A percentile compares a stretch with the other conserved stretches of the same genome.
Conservation (phyloP, 2,888 invertebrate species). For the Oligia strigilis region DNA sequence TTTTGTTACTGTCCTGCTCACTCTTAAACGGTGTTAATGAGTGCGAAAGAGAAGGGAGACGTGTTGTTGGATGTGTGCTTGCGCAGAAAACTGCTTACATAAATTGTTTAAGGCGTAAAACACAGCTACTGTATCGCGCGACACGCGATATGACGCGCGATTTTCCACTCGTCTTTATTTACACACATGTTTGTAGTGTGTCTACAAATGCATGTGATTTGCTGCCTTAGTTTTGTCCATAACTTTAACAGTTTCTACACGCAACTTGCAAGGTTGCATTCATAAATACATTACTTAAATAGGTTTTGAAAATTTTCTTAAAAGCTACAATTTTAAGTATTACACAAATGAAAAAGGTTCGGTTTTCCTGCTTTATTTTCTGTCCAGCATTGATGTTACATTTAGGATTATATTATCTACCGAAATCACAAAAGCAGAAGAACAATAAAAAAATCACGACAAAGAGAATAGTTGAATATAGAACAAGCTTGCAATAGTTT, state of each 20-base stretch:
- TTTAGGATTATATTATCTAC: neutral
- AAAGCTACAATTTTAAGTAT: neutral
- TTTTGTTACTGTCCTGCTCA: conserved; percentile 33
- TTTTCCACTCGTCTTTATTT: conserved; percentile 44
- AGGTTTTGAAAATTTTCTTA: neutral
- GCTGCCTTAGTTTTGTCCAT: neutral
- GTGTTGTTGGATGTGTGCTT: conserved; percentile 41
- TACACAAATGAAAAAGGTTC: neutral
- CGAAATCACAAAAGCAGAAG: neutral
- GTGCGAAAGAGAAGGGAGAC: conserved; percentile 42
- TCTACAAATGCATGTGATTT: conserved; percentile 2
- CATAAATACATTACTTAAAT: neutral
- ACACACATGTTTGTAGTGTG: conserved; percentile 1
- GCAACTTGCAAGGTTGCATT: neutral
- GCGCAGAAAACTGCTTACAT: conserved; percentile 65
- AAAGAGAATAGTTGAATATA: no score
- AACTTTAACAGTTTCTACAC: neutral
- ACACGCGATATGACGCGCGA: conserved; percentile 51
- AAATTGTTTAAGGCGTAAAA: conserved; percentile 61
- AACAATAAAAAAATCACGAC: no score
- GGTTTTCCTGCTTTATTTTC: neutral
- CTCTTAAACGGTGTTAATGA: neutral
- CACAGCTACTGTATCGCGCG: conserved; percentile 60
- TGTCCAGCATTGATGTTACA: neutral
- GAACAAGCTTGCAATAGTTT: neutral